phyloP scores from a whole-genome alignment of 2,113 vertebrate genomes.

The Bostrychus sinensis region DNA sequence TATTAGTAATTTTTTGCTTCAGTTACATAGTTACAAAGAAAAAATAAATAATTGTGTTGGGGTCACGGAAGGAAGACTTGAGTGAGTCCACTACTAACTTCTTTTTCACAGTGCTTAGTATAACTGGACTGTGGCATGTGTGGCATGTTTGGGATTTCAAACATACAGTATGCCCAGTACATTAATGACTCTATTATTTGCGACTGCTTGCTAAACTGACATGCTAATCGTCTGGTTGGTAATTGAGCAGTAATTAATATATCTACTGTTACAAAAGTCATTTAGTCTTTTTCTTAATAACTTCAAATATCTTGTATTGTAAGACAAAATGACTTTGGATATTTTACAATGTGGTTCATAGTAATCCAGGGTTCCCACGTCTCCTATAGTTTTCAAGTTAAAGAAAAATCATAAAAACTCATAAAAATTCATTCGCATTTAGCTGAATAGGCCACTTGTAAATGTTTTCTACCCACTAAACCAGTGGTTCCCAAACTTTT shows the following conservation, averaged over 20 bases:
- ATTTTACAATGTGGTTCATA: neutral
- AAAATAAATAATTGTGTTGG: neutral
- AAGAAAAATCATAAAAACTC: neutral
- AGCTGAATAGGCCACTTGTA: no score
- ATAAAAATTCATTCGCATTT: no score
- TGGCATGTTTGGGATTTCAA: neutral
- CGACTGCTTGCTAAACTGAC: conserved; percentile 18
- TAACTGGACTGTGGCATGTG: conserved; percentile 14
- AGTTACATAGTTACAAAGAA: no score
- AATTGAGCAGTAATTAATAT: conserved; percentile 28
- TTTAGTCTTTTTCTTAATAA: conserved; percentile 14
- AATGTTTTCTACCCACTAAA: no score
- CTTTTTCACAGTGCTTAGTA: neutral
- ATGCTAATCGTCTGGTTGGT: conserved; percentile 17
- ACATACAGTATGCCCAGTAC: conserved; percentile 15
- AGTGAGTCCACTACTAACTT: neutral
- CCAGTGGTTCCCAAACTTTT: no score
- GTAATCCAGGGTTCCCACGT: neutral
- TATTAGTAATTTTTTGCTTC: no score
- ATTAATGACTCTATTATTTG: conserved; percentile 12
- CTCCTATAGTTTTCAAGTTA: neutral
- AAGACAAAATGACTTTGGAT: neutral
- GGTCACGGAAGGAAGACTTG: conserved; percentile 40
- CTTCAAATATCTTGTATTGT: neutral
- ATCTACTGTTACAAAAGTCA: conserved; percentile 4